A percentile compares a stretch with the other conserved stretches of the same genome.
Conservation (phyloP, 64 coral and sea anemone species). For the Catalaphyllia jardinei region DNA sequence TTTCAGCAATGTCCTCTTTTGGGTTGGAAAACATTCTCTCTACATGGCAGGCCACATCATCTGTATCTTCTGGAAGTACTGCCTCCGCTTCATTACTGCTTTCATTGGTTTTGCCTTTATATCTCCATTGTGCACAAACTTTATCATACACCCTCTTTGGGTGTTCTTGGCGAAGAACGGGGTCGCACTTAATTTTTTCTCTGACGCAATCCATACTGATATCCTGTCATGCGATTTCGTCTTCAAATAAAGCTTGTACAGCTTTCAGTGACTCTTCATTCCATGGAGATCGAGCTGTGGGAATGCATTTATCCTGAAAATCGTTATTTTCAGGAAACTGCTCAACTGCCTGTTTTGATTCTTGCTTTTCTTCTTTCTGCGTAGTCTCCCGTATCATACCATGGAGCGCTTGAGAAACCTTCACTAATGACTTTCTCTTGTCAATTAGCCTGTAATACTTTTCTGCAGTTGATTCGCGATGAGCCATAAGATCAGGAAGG, state of each 20-base stretch:
- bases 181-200: constrained; percentile 26
- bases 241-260: constrained; percentile 3
- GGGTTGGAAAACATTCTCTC: neutral
- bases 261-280: constrained; percentile 13
- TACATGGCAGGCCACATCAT: neutral
- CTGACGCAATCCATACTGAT: constrained; percentile 23
- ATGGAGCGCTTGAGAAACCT: constrained; percentile 4
- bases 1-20: neutral
- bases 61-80: neutral
- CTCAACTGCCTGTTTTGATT: neutral
- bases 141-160: constrained; percentile 34
- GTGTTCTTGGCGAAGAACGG: neutral
- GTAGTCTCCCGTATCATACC: neutral
- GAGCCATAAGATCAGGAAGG: constrained; percentile 45
- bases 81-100: neutral
- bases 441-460: constrained; percentile 37
- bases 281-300: neutral
- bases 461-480: constrained; percentile 35
- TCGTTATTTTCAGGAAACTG: neutral
- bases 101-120: constrained; percentile 16
- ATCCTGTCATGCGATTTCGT: constrained; percentile 23
- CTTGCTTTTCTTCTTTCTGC: neutral
- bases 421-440: constrained; percentile 28
- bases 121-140: constrained; percentile 24
- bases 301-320: neutral